A percentile compares a stretch with the other conserved stretches of the same genome.
These are phyloP conservation scores for Dendrophyllia cribrosa DNA, from an alignment of 64 coral and sea anemone species.

Conservation along the genomic window DNA sequence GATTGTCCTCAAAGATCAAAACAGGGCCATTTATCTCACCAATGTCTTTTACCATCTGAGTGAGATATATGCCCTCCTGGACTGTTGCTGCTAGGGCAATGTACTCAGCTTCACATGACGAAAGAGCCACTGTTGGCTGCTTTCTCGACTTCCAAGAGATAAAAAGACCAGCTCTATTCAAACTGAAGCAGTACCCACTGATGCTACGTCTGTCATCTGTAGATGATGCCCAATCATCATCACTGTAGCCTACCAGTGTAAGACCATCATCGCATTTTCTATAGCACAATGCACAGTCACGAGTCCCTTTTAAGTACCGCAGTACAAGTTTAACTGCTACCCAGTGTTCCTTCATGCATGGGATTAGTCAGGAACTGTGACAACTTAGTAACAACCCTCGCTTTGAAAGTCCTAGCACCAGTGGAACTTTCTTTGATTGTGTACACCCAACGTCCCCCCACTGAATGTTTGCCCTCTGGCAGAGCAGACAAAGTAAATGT, in stretches of 20 bases:
- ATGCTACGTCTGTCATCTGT: constrained; percentile 37
- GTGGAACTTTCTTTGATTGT: constrained; percentile 23
- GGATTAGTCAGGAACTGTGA: too few species aligned
- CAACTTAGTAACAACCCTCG: too few species aligned
- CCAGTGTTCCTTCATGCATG: too few species aligned
- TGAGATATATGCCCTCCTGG: constrained; percentile 42
- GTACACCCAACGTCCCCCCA: constrained; percentile 6
- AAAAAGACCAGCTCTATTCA: constrained; percentile 5
- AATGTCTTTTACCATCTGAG: constrained; percentile 14
- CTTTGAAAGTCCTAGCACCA: constrained; percentile 33
- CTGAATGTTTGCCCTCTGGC: constrained; percentile 3
- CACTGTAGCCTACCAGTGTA: constrained; percentile 34
- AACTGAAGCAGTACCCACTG: constrained; percentile 51
- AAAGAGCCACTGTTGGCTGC: constrained; percentile 49
- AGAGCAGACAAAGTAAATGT: not conserved
- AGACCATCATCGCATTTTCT: constrained; percentile 30
- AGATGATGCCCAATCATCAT: constrained; percentile 43
- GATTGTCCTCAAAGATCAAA: constrained; percentile 57
- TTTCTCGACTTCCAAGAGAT: constrained; percentile 65
- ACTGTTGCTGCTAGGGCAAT: constrained; percentile 52
- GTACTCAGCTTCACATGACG: constrained; percentile 74
- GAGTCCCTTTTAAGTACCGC: too few species aligned
- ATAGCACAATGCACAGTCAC: not conserved
- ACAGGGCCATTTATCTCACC: not conserved
- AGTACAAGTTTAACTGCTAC: too few species aligned